Evolutionary conservation across 2,888 invertebrate species (phyloP).

Genomic region (Hypolimnas misippus): DNA sequence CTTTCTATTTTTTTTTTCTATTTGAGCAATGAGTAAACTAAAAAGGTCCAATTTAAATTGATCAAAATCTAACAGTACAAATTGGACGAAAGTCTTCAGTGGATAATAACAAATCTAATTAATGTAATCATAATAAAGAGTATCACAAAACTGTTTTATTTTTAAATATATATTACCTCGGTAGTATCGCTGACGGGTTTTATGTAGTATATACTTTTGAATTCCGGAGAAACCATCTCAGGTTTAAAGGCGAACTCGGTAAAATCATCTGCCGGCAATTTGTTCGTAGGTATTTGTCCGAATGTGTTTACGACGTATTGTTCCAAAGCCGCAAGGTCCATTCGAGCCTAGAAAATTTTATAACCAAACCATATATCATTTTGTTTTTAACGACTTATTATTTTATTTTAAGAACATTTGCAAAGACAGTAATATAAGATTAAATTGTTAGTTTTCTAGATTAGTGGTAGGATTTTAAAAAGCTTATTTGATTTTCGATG

Average conservation of each 20-base stretch:
- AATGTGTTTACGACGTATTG: slow-evolving; percentile 87
- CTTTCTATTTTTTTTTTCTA: too few species aligned
- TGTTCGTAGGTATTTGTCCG: slow-evolving; percentile 87
- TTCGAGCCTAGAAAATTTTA: slow-evolving; percentile 65
- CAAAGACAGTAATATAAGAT: not conserved
- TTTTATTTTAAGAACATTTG: slow-evolving; percentile 6
- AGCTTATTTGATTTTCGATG: too few species aligned
- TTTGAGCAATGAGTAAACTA: too few species aligned
- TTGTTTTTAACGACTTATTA: not conserved
- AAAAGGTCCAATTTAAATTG: too few species aligned
- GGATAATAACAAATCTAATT: not conserved
- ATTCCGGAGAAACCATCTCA: slow-evolving; percentile 83
- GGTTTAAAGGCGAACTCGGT: slow-evolving; percentile 68
- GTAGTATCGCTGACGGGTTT: slow-evolving; percentile 89
- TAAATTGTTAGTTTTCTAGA: not conserved
- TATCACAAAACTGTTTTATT: not conserved
- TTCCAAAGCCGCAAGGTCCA: slow-evolving; percentile 86
- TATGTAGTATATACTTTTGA: slow-evolving; percentile 88
- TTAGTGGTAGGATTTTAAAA: too few species aligned
- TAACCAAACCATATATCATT: not conserved
- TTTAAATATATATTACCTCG: slow-evolving; percentile 72
- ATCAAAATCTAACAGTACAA: too few species aligned
- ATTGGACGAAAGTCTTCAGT: too few species aligned
- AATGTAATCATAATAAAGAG: not conserved
- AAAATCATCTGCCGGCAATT: slow-evolving; percentile 86